These are phyloP conservation scores for Hydrolagus colliei DNA, from an alignment of 2,797 vertebrate species.

Conservation along the genomic window DNA sequence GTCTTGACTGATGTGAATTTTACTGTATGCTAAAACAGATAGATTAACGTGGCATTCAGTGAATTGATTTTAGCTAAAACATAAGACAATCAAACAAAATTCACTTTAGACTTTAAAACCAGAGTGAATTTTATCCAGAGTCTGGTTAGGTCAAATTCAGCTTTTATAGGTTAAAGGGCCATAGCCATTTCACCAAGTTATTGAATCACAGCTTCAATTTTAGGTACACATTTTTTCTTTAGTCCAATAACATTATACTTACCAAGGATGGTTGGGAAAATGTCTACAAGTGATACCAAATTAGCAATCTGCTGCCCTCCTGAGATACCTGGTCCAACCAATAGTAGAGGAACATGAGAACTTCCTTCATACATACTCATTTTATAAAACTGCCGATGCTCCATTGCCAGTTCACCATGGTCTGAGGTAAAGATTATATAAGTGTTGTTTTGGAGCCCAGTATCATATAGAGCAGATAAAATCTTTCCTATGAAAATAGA, in stretches of 20 bases:
- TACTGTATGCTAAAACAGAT: no score
- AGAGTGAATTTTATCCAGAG: not conserved
- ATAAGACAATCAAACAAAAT: no score
- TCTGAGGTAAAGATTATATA: conserved; percentile 82
- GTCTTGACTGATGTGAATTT: no score
- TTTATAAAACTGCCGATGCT: conserved; percentile 95
- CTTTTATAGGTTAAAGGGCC: not conserved
- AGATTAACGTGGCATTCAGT: no score
- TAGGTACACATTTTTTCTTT: not conserved
- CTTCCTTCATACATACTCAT: conserved; percentile 99
- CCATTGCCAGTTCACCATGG: conserved; percentile 93
- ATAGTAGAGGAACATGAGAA: conserved; percentile 78
- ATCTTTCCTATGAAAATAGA: conserved; percentile 64
- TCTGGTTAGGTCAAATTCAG: not conserved
- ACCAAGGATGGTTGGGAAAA: conserved; percentile 89
- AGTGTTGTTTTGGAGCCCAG: conserved; percentile 66
- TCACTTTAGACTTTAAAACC: no score
- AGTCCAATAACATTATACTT: conserved; percentile 41
- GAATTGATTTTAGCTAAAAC: no score
- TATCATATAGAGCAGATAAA: conserved; percentile 66
- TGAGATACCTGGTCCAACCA: conserved; percentile 74
- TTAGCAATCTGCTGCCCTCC: conserved; percentile 58
- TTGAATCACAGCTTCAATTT: not conserved
- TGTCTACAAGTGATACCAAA: conserved; percentile 85
- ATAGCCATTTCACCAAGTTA: not conserved